These are phyloP conservation scores for Athalia rosae DNA, from an alignment of 2,888 invertebrate species.

Conservation along the genomic window DNA sequence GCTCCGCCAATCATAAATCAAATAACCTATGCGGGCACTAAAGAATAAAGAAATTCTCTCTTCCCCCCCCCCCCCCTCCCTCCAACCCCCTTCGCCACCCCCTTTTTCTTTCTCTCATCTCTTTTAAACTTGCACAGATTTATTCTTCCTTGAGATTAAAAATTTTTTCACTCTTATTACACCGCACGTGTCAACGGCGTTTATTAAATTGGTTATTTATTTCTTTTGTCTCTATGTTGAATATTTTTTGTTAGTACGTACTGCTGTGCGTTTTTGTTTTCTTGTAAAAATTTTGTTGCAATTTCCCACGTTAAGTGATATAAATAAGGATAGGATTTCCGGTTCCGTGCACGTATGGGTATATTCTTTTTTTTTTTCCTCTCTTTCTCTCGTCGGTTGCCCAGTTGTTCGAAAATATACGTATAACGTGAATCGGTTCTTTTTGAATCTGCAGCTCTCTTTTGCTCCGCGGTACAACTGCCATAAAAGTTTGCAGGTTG, in stretches of 20 bases:
- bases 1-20: slow-evolving; percentile 41
- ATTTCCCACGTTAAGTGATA: slow-evolving; percentile 29
- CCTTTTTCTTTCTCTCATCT: not conserved
- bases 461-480: not conserved
- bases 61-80: not conserved
- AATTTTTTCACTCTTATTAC: not conserved
- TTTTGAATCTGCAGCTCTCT: not conserved
- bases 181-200: not conserved
- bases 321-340: slow-evolving; percentile 22
- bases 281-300: slow-evolving; percentile 7
- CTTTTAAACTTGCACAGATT: slow-evolving; percentile 8
- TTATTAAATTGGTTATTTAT: not conserved
- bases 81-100: not conserved
- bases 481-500: not conserved
- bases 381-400: too few relatives aligned
- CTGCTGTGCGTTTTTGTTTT: not conserved
- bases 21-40: not conserved
- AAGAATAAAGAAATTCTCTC: not conserved
- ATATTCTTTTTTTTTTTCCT: too few relatives aligned
- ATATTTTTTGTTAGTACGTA: not conserved
- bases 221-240: not conserved
- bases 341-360: slow-evolving; percentile 6
- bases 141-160: slow-evolving; percentile 25
- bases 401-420: too few relatives aligned
- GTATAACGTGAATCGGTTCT: too few relatives aligned